These are phyloP conservation scores for Neostethus bicornis DNA, from an alignment of 2,797 vertebrate genomes.

Conservation along the genomic window DNA sequence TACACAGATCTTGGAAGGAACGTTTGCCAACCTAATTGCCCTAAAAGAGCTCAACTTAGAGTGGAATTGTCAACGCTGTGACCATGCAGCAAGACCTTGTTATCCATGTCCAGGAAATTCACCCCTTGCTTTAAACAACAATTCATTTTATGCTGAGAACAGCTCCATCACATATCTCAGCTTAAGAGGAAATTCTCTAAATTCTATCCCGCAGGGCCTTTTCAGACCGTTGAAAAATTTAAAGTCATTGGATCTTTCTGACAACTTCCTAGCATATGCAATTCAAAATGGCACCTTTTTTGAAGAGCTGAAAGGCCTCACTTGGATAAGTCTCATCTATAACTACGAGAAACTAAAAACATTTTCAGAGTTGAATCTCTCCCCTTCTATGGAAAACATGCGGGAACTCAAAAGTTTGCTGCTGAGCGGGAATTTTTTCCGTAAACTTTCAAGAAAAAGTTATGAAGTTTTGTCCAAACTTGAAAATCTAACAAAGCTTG, in stretches of 20 bases:
- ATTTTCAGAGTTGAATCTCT: slow-evolving; percentile 67
- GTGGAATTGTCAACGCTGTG: slow-evolving; percentile 89
- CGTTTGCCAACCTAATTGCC: slow-evolving; percentile 76
- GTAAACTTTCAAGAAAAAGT: slow-evolving; percentile 58
- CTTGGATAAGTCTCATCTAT: slow-evolving; percentile 78
- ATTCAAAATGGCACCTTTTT: slow-evolving; percentile 81
- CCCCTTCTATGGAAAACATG: slow-evolving; percentile 70
- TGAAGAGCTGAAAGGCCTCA: slow-evolving; percentile 68
- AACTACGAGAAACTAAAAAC: slow-evolving; percentile 77
- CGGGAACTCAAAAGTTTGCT: slow-evolving; percentile 62
- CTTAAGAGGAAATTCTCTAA: slow-evolving; percentile 81
- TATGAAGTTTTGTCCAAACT: slow-evolving; percentile 69
- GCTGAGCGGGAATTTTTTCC: slow-evolving; percentile 83
- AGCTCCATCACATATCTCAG: slow-evolving; percentile 71
- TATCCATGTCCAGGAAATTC: slow-evolving; percentile 78
- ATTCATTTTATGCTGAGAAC: slow-evolving; percentile 66
- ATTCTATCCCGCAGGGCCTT: slow-evolving; percentile 68
- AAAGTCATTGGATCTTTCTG: slow-evolving; percentile 76
- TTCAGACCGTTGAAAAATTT: slow-evolving; percentile 69
- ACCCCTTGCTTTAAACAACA: slow-evolving; percentile 63
- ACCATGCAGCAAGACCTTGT: slow-evolving; percentile 85
- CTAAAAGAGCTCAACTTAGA: slow-evolving; percentile 78
- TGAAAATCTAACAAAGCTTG: slow-evolving; percentile 61
- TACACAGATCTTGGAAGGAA: slow-evolving; percentile 49
- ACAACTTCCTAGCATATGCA: slow-evolving; percentile 78